These are phyloP conservation scores for Sturnira hondurensis DNA, from an alignment of 2,113 vertebrate genomes.

Conservation along the genomic window DNA sequence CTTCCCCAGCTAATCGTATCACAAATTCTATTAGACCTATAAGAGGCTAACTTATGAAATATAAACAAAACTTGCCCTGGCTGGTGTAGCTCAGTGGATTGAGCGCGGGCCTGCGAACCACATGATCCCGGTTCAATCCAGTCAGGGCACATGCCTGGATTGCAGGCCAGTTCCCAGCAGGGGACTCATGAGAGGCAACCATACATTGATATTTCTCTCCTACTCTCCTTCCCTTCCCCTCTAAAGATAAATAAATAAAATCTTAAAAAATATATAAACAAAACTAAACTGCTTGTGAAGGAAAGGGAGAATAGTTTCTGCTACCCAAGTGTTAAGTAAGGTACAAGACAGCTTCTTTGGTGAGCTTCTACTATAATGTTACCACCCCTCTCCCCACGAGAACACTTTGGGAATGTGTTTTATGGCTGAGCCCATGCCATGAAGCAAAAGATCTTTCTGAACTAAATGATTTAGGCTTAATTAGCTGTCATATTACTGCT, in stretches of 20 bases:
- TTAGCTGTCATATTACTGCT: neutral
- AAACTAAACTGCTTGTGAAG: constrained; percentile 1
- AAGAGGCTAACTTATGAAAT: neutral
- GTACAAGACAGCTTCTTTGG: neutral
- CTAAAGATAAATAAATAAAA: too few species aligned
- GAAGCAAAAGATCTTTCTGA: constrained; percentile 2
- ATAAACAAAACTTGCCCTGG: constrained; percentile 19
- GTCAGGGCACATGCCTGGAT: too few species aligned
- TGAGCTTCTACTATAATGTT: neutral
- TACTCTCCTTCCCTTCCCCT: too few species aligned
- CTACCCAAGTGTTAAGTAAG: neutral
- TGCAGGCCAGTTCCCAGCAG: too few species aligned
- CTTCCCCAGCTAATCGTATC: neutral
- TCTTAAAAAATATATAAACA: too few species aligned
- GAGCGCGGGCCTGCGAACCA: too few species aligned
- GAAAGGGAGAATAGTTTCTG: neutral
- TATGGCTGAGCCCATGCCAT: neutral
- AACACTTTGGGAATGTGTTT: neutral
- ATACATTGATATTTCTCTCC: too few species aligned
- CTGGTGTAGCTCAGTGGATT: too few species aligned
- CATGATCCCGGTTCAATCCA: too few species aligned
- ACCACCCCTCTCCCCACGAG: too few species aligned
- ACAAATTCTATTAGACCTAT: neutral
- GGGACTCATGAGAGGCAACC: too few species aligned
- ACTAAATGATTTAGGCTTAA: neutral